These are phyloP conservation scores for Dasyornis broadbenti DNA, from an alignment of 2,113 vertebrate genomes.

Conservation along the genomic window DNA sequence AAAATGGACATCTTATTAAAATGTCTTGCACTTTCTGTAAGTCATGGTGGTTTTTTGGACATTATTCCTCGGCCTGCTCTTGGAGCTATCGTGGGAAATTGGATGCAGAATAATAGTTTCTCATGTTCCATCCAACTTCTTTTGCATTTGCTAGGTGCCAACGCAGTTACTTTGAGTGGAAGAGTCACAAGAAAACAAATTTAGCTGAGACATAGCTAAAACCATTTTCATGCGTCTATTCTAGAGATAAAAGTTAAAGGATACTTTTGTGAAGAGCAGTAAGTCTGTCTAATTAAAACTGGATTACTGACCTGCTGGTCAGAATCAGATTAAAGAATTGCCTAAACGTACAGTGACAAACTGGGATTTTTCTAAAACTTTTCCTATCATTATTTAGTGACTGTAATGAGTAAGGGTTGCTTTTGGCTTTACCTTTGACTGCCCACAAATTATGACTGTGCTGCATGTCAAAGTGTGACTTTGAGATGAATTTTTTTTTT, in stretches of 20 bases:
- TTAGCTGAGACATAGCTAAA: neutral
- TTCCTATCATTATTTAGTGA: neutral
- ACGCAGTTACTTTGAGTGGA: slow-evolving; percentile 18
- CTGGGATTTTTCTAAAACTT: neutral
- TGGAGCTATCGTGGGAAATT: neutral
- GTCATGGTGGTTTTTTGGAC: neutral
- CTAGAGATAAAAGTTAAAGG: neutral
- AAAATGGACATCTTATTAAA: neutral
- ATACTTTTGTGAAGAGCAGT: neutral
- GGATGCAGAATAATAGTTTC: neutral
- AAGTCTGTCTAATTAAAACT: neutral
- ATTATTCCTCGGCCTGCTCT: neutral
- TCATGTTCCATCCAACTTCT: neutral
- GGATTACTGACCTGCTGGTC: neutral
- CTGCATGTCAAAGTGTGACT: neutral
- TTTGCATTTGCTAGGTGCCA: neutral
- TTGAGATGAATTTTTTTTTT: neutral
- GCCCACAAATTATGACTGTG: neutral
- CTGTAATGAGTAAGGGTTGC: neutral
- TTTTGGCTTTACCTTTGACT: neutral
- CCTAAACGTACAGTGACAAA: neutral
- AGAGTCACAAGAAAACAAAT: neutral
- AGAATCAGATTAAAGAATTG: neutral
- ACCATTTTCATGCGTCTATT: neutral
- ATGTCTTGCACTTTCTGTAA: neutral